Conservation (phyloP, 1,140 invertebrate species). For the Bathynomus jamesi region DNA sequence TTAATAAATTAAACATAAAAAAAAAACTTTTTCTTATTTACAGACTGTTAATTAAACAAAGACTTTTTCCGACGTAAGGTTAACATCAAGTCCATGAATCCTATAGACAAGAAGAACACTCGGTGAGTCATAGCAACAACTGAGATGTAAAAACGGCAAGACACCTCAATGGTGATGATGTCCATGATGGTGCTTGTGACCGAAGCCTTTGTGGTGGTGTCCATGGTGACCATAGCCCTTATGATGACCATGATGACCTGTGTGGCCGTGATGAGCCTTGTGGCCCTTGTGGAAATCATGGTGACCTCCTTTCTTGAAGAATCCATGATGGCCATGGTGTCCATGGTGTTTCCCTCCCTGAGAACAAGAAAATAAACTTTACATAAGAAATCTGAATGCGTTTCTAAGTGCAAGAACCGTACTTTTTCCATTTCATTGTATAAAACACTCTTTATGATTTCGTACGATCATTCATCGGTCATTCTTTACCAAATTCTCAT, state of each 20-base stretch:
- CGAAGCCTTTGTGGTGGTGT: slow-evolving; percentile 15
- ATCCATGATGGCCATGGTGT: slow-evolving; percentile 24
- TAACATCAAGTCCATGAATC: no score
- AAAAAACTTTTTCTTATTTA: no score
- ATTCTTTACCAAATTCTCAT: not conserved
- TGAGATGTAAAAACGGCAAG: no score
- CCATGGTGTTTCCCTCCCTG: slow-evolving; percentile 26
- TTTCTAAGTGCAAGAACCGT: not conserved
- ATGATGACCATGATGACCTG: slow-evolving; percentile 28
- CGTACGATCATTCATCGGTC: not conserved
- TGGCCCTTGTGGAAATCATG: slow-evolving; percentile 26
- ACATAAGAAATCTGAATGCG: not conserved
- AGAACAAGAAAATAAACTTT: not conserved
- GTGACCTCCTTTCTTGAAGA: slow-evolving; percentile 27
- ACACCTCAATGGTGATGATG: not conserved
- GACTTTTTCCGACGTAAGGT: no score
- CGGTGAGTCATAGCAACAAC: no score
- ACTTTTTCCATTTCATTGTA: not conserved
- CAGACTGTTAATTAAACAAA: no score
- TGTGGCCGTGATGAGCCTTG: slow-evolving; percentile 23
- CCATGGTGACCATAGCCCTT: slow-evolving; percentile 11
- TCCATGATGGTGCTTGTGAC: slow-evolving; percentile 11
- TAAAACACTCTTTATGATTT: not conserved
- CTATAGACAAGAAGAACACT: no score
- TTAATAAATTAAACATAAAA: no score